phyloP scores from a whole-genome alignment of 2,888 invertebrate species.

The Drosophila atroscutellata region DNA sequence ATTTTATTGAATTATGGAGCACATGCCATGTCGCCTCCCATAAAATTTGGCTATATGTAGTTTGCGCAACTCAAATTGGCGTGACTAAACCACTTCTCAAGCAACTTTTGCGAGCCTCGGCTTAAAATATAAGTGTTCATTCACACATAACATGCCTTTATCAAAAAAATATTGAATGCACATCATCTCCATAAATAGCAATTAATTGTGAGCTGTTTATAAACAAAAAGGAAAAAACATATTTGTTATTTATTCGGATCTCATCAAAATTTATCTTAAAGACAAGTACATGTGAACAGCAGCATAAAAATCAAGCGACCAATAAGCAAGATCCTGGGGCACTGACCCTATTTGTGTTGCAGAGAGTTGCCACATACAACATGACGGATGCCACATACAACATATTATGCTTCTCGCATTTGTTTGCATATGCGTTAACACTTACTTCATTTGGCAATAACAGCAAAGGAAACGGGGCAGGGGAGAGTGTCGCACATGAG shows the following conservation, averaged over 20 bases:
- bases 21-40: conserved; percentile 18
- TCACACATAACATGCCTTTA: not conserved
- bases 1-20: conserved; percentile 57
- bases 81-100: not conserved
- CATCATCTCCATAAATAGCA: not conserved
- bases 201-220: not conserved
- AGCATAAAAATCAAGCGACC: not conserved
- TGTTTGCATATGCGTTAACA: conserved; percentile 75
- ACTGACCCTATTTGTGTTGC: conserved; percentile 56
- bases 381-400: conserved; percentile 37
- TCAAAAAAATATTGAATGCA: not conserved
- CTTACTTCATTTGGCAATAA: conserved; percentile 73
- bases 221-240: not conserved
- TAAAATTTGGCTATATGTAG: conserved; percentile 32
- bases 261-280: not conserved
- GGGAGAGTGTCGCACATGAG: conserved; percentile 37
- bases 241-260: not conserved
- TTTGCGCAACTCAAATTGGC: conserved; percentile 10
- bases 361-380: conserved; percentile 27
- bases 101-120: not conserved
- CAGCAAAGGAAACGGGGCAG: conserved; percentile 7
- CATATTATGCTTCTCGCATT: conserved; percentile 32
- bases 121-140: not conserved
- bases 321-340: conserved; percentile 44
- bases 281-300: not conserved